Base-by-base conservation (phyloP, 2,113 vertebrate genomes). In the Epinephelus lanceolatus region DNA sequence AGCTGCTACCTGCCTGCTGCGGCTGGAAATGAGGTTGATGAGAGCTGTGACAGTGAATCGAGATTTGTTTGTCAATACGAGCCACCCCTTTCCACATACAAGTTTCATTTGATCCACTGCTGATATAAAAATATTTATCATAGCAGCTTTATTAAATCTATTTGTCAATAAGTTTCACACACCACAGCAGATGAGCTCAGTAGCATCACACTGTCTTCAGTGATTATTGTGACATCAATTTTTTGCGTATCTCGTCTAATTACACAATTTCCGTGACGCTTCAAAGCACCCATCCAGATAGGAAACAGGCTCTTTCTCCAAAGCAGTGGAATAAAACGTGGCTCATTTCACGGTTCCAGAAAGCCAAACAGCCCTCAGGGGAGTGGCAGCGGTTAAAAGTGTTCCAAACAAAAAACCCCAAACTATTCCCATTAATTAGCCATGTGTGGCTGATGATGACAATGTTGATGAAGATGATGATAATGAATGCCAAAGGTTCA, bases 401-500 rank as follows among this genome's bases (percentile, higher is more conserved):
- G 62, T 79, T 88, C 73, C 80, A 90, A 90, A 90, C 79, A 76
- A 73, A 49, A 78, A 72, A 72, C 59, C 55, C 67, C n/a, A 47
- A 72, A 62, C 56, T 69, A 42, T 86, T 83, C 42, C 67, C 78
- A 86, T 86, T 71, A 79, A 86, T 90, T 86, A 88, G 71, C 81
- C 76, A 69, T 0, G 72, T 91, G 86, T 23, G 55, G 84, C 81
- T 59, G 83, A 86, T 71, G 83, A 89, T 81, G 78, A 88, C 78
- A 78, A 49, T 59, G 84, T 49, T 89, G 85, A 93, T 85, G 89
- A 92, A 63, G 76, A 86, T 56, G 89, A 79, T 86, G 76, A 89
- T 87, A 88, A 92, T 88, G 84, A 86, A 92, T 79, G 85, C 73
- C 71, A 80, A 70, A 62, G 71, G 87, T 89, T 90, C 76, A 83